phyloP scores from a whole-genome alignment of 1,140 invertebrate genomes.

The Drosophila biarmipes region DNA sequence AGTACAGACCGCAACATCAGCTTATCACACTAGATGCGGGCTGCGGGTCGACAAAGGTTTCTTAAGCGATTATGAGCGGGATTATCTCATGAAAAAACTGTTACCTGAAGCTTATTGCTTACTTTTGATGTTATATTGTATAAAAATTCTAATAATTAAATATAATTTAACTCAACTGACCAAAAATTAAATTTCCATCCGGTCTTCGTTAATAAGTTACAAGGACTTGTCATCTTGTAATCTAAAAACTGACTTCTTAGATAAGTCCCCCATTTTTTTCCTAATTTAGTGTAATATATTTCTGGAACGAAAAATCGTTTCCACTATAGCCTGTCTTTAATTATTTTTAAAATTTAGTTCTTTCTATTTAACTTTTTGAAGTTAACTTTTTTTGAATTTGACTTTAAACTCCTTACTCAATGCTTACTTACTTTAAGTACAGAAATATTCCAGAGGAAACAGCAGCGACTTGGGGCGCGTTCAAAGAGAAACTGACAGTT shows the following conservation, averaged over 20 bases:
- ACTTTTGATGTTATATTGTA: slow-evolving; percentile 44
- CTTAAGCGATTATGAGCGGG: slow-evolving; percentile 40
- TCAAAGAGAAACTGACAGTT: slow-evolving; percentile 65
- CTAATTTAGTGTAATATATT: slow-evolving; percentile 58
- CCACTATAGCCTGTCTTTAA: slow-evolving; percentile 32
- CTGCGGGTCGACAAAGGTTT: slow-evolving; percentile 61
- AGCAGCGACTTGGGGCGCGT: slow-evolving; percentile 59
- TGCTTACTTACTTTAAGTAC: slow-evolving; percentile 15
- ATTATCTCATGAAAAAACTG: slow-evolving; percentile 18
- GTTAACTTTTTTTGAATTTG: background rate
- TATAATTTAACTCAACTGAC: slow-evolving; percentile 19
- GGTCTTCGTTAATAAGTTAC: slow-evolving; percentile 61
- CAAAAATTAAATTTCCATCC: slow-evolving; percentile 59
- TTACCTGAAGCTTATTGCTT: slow-evolving; percentile 18
- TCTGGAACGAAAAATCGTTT: slow-evolving; percentile 62
- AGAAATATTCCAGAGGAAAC: slow-evolving; percentile 23
- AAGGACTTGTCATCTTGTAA: slow-evolving; percentile 20
- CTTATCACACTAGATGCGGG: slow-evolving; percentile 56
- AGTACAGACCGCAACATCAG: slow-evolving; percentile 50
- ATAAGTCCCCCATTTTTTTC: slow-evolving; percentile 23
- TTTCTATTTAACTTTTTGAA: slow-evolving; percentile 1
- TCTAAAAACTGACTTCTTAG: background rate
- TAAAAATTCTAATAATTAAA: no score
- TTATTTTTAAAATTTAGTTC: slow-evolving; percentile 42
- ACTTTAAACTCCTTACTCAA: slow-evolving; percentile 10